Base-by-base conservation (phyloP, 2,888 invertebrate genomes). In the Tinea pellionella region DNA sequence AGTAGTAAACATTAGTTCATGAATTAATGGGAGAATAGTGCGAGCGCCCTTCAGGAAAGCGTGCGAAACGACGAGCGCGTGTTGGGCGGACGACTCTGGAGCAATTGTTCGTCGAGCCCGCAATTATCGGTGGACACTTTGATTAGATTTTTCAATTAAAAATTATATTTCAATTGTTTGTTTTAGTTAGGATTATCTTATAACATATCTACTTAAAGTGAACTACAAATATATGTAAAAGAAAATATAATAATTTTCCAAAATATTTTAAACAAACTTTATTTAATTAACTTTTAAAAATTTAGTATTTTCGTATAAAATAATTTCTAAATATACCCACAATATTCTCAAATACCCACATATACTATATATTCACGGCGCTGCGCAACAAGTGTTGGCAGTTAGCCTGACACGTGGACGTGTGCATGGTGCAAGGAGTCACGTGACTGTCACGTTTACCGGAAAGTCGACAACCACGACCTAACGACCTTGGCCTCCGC, bases 21-120 rank as follows among this genome's bases (percentile, higher is more conserved):
- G 11, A 24, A 18, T 18, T 53, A 53, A 24, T 53, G 53, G 53
- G 24, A 53, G 24, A 53, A 12, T 18, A 24, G 53, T 53, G 53
- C 24, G 53, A 53, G 12, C 24, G 53, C 16, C 18, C 16, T 53
- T 24, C n/a, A n/a, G 53, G 19, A 53, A 53, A 53, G 63, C 64
- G 64, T 62, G 64, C 63, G 63, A 63, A 61, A 62, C 61, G 59
- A 53, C 58, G 43, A 2, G 43, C 59, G 59, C 43, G 43, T 24
- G 59, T 19, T n/a, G 24, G 59, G 29, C 43, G 29, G 43, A 19
- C 47, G 57, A n/a, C 15, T n/a, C 4, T 9, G 24, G 6, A 19
- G 9, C 51, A 9, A 19, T 18, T 51, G 19, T 16, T 55, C 12
- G 19, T 12, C 3, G 30, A 47, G 9, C 47, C 47, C 1, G 2